A percentile compares a stretch with the other conserved stretches of the same genome.
These are phyloP conservation scores for Chydorus sphaericus DNA, from an alignment of 2,888 invertebrate species.

Conservation along the genomic window DNA sequence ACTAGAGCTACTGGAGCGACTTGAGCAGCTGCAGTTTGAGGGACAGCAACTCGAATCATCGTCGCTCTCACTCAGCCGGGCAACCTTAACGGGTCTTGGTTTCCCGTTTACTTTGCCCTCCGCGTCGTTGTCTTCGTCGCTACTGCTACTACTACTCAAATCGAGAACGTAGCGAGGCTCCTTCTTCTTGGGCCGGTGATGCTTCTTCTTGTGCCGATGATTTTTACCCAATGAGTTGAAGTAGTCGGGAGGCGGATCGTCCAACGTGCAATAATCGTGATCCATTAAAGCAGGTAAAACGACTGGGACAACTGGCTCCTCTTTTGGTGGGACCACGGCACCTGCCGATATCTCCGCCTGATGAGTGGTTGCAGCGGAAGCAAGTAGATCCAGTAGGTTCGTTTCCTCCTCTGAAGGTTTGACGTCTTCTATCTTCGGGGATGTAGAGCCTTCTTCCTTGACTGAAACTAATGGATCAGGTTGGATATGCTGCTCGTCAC, in stretches of 20 bases:
- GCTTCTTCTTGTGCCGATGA: slow-evolving; percentile 6
- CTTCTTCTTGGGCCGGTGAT: slow-evolving; percentile 6
- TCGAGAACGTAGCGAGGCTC: slow-evolving; percentile 12
- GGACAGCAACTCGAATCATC: slow-evolving; percentile 11
- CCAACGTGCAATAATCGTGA: slow-evolving; percentile 14
- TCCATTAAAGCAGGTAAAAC: slow-evolving; percentile 5
- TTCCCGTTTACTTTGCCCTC: neutral
- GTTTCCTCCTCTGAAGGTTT: neutral
- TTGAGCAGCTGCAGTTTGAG: slow-evolving; percentile 30
- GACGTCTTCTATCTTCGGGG: neutral
- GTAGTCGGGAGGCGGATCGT: neutral
- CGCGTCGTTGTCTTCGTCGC: slow-evolving; percentile 10
- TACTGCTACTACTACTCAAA: slow-evolving; percentile 11
- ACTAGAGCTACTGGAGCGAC: slow-evolving; percentile 52
- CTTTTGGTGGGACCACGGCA: neutral
- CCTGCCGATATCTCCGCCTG: neutral
- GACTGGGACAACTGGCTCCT: slow-evolving; percentile 8
- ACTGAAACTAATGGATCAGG: neutral
- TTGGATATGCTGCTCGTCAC: neutral
- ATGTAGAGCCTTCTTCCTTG: neutral
- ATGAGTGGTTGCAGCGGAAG: slow-evolving; percentile 12
- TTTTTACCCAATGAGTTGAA: neutral
- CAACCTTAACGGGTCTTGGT: slow-evolving; percentile 1
- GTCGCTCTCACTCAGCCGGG: slow-evolving; percentile 3
- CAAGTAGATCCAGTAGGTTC: slow-evolving; percentile 9